These are phyloP conservation scores for Mactromeris polynyma DNA, from an alignment of 2,888 invertebrate genomes.

Conservation along the genomic window DNA sequence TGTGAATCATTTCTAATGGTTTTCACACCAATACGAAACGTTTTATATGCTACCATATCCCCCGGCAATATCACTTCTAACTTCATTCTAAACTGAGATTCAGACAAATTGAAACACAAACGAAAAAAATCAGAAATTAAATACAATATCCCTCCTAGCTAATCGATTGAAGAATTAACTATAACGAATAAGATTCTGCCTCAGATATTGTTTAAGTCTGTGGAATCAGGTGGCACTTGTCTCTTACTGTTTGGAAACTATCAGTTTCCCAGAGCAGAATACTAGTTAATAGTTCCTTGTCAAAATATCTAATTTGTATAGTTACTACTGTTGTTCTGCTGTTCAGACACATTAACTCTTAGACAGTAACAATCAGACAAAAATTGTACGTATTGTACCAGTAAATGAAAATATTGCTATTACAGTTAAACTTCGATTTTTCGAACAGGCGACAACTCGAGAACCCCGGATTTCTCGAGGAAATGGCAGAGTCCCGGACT, in stretches of 20 bases:
- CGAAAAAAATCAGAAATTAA: conserved; percentile 7
- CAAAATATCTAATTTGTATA: not conserved
- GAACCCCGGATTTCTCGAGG: too few species aligned
- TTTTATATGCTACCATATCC: conserved; percentile 1
- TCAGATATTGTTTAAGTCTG: not conserved
- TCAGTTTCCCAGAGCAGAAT: not conserved
- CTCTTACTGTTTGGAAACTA: not conserved
- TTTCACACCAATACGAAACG: not conserved
- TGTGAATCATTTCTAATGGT: not conserved
- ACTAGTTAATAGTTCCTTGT: conserved; percentile 3
- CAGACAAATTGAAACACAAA: conserved; percentile 15
- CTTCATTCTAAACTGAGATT: not conserved
- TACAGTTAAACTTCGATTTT: too few species aligned
- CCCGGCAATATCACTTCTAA: not conserved
- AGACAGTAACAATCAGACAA: not conserved
- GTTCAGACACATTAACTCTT: not conserved
- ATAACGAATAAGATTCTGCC: not conserved
- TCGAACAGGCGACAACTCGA: too few species aligned
- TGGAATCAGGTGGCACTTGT: not conserved
- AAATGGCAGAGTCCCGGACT: too few species aligned
- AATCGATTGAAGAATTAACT: not conserved
- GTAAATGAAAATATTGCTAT: too few species aligned
- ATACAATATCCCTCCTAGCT: not conserved
- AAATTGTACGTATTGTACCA: not conserved
- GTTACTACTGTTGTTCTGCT: not conserved